phyloP scores from a whole-genome alignment of 2,888 invertebrate genomes.

The Synergus japonicus region DNA sequence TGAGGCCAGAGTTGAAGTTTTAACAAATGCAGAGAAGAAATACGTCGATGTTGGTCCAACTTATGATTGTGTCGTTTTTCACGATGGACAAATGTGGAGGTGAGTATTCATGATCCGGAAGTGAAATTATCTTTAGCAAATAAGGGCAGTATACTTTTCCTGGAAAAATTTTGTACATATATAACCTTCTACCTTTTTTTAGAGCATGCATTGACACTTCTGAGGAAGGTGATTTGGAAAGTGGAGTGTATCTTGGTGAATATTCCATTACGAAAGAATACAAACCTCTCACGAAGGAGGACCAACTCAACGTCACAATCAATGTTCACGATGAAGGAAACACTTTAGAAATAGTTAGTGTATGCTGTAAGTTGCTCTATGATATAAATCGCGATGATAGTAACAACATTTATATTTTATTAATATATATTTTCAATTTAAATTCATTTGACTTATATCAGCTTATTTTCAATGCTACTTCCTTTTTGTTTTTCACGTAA shows the following conservation, averaged over 20 bases:
- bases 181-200: constrained; percentile 54
- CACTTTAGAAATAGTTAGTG: constrained; percentile 93
- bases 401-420: background rate
- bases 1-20: constrained; percentile 90
- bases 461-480: constrained; percentile 34
- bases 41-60: constrained; percentile 92
- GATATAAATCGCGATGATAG: background rate
- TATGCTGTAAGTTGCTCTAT: constrained; percentile 88
- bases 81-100: constrained; percentile 96
- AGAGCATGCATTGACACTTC: constrained; percentile 92
- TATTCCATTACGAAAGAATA: constrained; percentile 89
- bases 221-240: constrained; percentile 88
- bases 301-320: constrained; percentile 91
- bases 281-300: constrained; percentile 86
- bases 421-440: background rate
- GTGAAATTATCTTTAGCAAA: background rate
- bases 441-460: background rate
- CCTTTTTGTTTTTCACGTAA: constrained; percentile 61
- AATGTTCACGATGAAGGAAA: constrained; percentile 96
- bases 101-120: constrained; percentile 65
- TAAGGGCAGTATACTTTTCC: background rate
- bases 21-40: constrained; percentile 91
- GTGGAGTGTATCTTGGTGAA: constrained; percentile 88
- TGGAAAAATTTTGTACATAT: constrained; percentile 30
- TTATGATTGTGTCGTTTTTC: constrained; percentile 95